Conservation (phyloP, 1,140 invertebrate genomes). For the Lasaia peninsularis region DNA sequence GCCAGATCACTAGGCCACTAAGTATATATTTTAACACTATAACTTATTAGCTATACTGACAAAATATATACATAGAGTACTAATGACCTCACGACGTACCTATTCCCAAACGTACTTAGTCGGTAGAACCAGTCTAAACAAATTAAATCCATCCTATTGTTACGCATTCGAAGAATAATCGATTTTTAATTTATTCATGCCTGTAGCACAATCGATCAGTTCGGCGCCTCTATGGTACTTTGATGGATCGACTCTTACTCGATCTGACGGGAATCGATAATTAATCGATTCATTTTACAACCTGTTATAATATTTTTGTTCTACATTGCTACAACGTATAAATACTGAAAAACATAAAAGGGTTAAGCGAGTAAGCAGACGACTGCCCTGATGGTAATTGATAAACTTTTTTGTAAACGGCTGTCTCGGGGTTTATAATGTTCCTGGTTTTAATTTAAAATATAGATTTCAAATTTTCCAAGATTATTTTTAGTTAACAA, state of each 20-base stretch:
- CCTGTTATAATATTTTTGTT: constrained; percentile 5
- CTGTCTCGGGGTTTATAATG: too few species aligned
- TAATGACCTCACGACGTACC: neutral
- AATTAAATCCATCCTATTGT: constrained; percentile 7
- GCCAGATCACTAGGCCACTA: too few species aligned
- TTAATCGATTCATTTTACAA: constrained; percentile 21
- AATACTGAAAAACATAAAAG: too few species aligned
- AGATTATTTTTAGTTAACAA: too few species aligned
- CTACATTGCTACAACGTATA: constrained; percentile 4
- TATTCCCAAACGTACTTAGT: neutral
- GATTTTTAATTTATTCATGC: constrained; percentile 25
- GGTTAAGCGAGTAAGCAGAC: too few species aligned
- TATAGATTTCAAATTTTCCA: too few species aligned
- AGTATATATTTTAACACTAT: neutral
- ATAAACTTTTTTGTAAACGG: too few species aligned
- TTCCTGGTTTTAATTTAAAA: too few species aligned
- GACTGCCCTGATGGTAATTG: too few species aligned
- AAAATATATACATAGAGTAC: neutral
- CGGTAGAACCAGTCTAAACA: neutral
- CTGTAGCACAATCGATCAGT: constrained; percentile 22
- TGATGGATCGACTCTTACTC: constrained; percentile 19
- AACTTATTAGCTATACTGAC: too few species aligned
- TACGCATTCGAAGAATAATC: constrained; percentile 19
- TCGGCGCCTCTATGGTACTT: constrained; percentile 20
- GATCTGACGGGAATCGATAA: constrained; percentile 15